Base-by-base conservation (phyloP, 2,888 invertebrate genomes). In the Dinocampus coccinellae region DNA sequence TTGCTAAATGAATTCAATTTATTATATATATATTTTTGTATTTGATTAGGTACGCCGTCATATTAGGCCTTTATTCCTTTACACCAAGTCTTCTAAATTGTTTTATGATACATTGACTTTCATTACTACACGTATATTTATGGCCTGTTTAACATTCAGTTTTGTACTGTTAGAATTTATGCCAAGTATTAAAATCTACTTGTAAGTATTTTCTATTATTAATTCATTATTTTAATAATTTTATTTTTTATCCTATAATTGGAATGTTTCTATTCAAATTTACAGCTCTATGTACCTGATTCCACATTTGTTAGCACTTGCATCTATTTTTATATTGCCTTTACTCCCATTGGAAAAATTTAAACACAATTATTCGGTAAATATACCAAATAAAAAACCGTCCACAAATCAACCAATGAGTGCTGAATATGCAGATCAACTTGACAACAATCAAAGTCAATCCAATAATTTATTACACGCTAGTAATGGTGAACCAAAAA, bases 61-160 rank as follows among this genome's bases (percentile, higher is more conserved):
- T 81, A 89, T 95, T 74, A 92, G 98, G 68, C 94, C 95, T 73
- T 90, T 93, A 85, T 97, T 98, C 89, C 87, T 93, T 80, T 90
- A 90, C 80, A 92, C 92, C 79, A 89, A 89, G 74, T 89, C 90
- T 58, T 89, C 90, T 76, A 94, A 95, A 87, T 85, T 92, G 77
- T 89, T 94, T 77, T 99, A 99, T 88, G 96, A 98, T 88, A 88
- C 92, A 67, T 80, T 95, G 73, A 95, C 98, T 52, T 95, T 96
- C 85, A 83, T 94, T 33, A 91, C 92, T 47, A 97, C 97, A 22
- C 92, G 97, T 79, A 86, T 97, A 62, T 92, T 94, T 73, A 92
- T 98, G 91, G 94, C 95, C 36, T 98, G 98, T 86, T 90, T 95
- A 67, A 95, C 97, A 57, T 96, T 97, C 87, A 95, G 97, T 77